These are phyloP conservation scores for Phanerotoma sp. DNA, from an alignment of 2,888 invertebrate genomes.

Conservation along the genomic window DNA sequence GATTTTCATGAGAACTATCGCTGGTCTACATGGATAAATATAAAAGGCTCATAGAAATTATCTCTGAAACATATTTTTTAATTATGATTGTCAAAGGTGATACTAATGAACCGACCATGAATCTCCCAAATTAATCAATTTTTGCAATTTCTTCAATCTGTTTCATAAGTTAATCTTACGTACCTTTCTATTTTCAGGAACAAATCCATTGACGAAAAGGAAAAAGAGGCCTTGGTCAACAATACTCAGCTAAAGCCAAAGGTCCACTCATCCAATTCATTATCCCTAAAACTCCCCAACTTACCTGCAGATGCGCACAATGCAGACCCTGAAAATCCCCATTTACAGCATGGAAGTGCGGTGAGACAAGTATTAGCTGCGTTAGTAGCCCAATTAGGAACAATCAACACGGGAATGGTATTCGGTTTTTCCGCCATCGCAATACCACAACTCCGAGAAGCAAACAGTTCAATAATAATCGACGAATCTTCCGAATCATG, in stretches of 20 bases:
- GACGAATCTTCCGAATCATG: conserved; percentile 64
- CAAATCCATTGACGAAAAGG: conserved; percentile 32
- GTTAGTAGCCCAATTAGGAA: conserved; percentile 67
- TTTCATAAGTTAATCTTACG: background rate
- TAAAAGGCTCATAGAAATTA: too few species aligned
- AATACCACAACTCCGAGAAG: conserved; percentile 63
- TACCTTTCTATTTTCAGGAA: conserved; percentile 27
- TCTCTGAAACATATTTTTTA: too few species aligned
- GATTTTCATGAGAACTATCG: too few species aligned
- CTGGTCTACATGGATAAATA: too few species aligned
- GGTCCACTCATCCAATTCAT: background rate
- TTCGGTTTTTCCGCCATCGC: conserved; percentile 71
- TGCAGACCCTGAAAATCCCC: conserved; percentile 32
- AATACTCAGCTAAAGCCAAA: conserved; percentile 38
- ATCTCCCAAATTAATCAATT: too few species aligned
- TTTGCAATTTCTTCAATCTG: too few species aligned
- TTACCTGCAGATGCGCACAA: conserved; percentile 32
- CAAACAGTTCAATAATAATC: conserved; percentile 60
- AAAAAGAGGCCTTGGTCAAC: conserved; percentile 40
- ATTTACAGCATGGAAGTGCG: conserved; percentile 43
- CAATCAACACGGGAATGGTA: conserved; percentile 70
- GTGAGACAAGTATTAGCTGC: conserved; percentile 64
- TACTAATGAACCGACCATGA: too few species aligned
- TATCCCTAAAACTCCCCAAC: background rate
- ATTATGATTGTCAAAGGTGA: too few species aligned